Conservation (phyloP, 2,797 vertebrate species). For the Apogon talboti region DNA sequence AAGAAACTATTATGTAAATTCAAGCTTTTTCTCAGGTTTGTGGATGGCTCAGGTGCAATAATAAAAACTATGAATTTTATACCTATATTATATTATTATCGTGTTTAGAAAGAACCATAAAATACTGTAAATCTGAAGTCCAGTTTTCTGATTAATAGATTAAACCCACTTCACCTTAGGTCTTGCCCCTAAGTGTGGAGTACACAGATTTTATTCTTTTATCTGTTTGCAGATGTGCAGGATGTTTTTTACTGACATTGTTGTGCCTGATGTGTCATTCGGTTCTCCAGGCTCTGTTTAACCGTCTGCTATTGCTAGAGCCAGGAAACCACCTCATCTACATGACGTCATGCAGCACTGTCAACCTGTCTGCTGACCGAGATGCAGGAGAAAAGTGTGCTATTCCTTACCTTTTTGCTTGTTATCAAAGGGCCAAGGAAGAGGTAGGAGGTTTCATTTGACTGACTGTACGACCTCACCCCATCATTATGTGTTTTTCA, state of each 20-base stretch:
- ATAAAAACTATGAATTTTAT: no score
- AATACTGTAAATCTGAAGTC: no score
- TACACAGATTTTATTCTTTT: no score
- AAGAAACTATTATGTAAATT: neutral
- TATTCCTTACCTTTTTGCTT: conserved; percentile 92
- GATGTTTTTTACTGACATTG: conserved; percentile 6
- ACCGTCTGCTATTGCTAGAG: conserved; percentile 91
- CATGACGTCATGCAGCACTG: conserved; percentile 89
- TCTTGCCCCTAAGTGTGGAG: no score
- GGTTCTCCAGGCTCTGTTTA: conserved; percentile 90
- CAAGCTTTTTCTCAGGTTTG: neutral
- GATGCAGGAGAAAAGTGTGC: conserved; percentile 94
- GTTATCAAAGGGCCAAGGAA: conserved; percentile 93
- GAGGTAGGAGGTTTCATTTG: conserved; percentile 83
- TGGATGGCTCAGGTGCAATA: no score
- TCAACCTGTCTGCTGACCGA: conserved; percentile 95
- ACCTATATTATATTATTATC: no score
- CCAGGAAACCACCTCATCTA: conserved; percentile 93
- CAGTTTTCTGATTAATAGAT: no score
- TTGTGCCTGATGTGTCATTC: conserved; percentile 22
- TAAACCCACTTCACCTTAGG: no score
- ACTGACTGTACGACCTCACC: neutral
- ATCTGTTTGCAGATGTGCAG: neutral
- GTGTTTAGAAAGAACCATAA: no score
- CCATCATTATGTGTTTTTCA: neutral